phyloP scores from a whole-genome alignment of 2,113 vertebrate species.

The Caretta caretta region DNA sequence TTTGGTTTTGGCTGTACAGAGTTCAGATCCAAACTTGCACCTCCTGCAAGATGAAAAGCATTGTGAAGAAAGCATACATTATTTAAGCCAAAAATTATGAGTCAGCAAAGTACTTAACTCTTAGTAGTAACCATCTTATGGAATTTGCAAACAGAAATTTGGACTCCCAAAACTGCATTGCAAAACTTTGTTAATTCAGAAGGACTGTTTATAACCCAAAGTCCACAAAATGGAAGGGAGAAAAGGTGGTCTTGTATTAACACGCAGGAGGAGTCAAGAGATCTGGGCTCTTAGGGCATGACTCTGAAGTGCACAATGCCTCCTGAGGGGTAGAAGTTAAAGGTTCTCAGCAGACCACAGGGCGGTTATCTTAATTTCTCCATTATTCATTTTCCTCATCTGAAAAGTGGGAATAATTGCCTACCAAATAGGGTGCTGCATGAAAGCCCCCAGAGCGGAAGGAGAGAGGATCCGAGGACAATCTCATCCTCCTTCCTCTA shows the following conservation, averaged over 20 bases:
- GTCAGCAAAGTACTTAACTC: not conserved
- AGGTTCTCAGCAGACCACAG: not conserved
- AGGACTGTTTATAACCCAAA: not conserved
- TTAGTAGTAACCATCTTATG: not conserved
- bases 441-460: not conserved
- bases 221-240: not conserved
- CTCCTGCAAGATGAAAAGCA: conserved; percentile 73
- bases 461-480: not conserved
- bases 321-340: not conserved
- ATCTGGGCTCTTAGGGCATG: not conserved
- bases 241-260: not conserved
- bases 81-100: not conserved
- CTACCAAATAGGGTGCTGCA: not conserved
- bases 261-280: accelerated
- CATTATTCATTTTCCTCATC: not conserved
- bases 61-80: not conserved
- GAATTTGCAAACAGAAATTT: not conserved
- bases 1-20: conserved; percentile 85
- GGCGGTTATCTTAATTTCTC: not conserved
- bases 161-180: not conserved
- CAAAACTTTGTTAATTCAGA: not conserved
- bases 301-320: not conserved
- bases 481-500: not conserved
- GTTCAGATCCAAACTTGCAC: conserved; percentile 87
- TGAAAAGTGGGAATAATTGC: not conserved